Conservation (phyloP, 2,888 invertebrate species). For the Chydorus sphaericus region DNA sequence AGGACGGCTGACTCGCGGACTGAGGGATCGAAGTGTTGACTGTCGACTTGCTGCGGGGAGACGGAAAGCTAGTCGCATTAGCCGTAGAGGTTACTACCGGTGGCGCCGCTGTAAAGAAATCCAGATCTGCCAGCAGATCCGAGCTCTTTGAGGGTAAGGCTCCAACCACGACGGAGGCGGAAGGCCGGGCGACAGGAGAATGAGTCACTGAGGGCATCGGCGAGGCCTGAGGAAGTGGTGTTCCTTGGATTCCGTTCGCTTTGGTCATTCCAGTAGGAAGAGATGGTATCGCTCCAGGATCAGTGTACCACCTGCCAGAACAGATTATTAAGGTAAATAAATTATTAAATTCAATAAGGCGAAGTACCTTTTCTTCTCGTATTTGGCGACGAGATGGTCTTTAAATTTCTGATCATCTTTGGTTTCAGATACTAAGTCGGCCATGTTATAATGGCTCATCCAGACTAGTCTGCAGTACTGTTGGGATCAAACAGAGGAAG, state of each 20-base stretch:
- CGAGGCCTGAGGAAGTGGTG: neutral
- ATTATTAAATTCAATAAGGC: no score
- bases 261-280: no score
- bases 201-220: neutral
- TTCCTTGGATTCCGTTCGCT: neutral
- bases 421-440: constrained; percentile 40
- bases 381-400: constrained; percentile 87
- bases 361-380: constrained; percentile 74
- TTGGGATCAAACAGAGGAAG: no score
- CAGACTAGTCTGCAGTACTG: constrained; percentile 76
- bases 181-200: constrained; percentile 6
- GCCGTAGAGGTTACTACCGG: no score
- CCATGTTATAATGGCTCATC: constrained; percentile 68
- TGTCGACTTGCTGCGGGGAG: neutral
- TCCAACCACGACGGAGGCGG: neutral
- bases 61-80: constrained; percentile 14
- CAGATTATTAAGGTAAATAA: neutral
- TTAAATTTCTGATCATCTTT: constrained; percentile 80
- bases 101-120: constrained; percentile 10
- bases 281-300: constrained; percentile 27
- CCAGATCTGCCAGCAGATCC: constrained; percentile 28
- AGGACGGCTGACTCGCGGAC: constrained; percentile 34
- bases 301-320: constrained; percentile 32
- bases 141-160: constrained; percentile 2
- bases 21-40: constrained; percentile 9